Conservation (phyloP, 2,888 invertebrate genomes). For the Slavum lentiscoides region DNA sequence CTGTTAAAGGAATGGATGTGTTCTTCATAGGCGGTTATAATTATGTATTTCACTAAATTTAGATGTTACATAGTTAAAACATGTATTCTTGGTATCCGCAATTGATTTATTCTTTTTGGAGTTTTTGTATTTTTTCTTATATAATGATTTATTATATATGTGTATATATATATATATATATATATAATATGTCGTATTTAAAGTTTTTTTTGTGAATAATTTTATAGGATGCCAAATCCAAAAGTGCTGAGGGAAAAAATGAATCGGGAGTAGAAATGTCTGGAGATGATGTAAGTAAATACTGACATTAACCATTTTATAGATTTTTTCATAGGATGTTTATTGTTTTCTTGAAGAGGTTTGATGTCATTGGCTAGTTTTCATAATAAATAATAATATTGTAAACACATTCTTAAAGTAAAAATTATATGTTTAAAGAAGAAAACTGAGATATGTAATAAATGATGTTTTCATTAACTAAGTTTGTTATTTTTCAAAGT, state of each 20-base stretch:
- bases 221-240: slow-evolving; percentile 39
- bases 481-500: no score
- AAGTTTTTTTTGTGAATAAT: background rate
- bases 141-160: background rate
- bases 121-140: background rate
- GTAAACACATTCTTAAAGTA: no score
- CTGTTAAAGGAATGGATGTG: no score
- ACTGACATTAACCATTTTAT: background rate
- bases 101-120: background rate
- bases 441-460: no score
- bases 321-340: background rate
- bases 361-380: no score
- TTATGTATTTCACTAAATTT: no score
- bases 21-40: no score
- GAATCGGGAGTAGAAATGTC: slow-evolving; percentile 26
- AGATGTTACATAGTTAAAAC: background rate
- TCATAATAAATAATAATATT: no score
- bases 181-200: background rate
- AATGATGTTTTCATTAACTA: no score
- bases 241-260: slow-evolving; percentile 36
- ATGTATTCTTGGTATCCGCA: background rate
- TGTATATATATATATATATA: background rate
- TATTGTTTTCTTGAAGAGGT: no score
- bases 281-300: slow-evolving; percentile 43
- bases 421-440: no score